Conservation (phyloP, 2,797 vertebrate species). For the Microcaecilia unicolor region DNA sequence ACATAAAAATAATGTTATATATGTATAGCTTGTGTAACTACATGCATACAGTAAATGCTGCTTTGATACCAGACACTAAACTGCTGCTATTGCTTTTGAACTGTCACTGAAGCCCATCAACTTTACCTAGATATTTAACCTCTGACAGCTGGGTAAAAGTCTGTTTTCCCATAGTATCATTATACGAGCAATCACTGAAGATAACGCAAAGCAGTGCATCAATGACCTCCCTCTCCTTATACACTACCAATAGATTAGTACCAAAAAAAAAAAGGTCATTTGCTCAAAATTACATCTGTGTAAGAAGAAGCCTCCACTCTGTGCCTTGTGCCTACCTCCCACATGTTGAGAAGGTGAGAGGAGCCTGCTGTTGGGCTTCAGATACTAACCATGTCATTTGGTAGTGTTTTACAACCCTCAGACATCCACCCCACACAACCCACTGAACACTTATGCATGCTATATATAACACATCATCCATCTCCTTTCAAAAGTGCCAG, state of each 20-base stretch:
- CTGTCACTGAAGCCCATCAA: slow-evolving; percentile 10
- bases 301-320: too few relatives aligned
- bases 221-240: neutral
- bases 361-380: neutral
- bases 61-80: rapidly evolving
- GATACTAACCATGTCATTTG: neutral
- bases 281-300: too few relatives aligned
- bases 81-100: neutral
- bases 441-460: too few relatives aligned
- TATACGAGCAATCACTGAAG: neutral
- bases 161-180: rapidly evolving
- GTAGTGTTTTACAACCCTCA: neutral
- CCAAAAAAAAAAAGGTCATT: too few relatives aligned
- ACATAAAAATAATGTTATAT: too few relatives aligned
- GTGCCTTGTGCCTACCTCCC: neutral
- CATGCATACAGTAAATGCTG: too few relatives aligned
- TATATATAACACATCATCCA: rapidly evolving
- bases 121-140: slow-evolving; percentile 4
- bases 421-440: neutral
- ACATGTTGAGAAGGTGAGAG: neutral
- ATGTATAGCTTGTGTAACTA: too few relatives aligned
- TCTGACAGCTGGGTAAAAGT: neutral
- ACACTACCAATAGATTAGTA: neutral
- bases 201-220: slow-evolving; percentile 1
- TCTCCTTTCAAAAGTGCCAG: neutral